Conservation (phyloP, 2,888 invertebrate species). For the Odontocolon sp. region DNA sequence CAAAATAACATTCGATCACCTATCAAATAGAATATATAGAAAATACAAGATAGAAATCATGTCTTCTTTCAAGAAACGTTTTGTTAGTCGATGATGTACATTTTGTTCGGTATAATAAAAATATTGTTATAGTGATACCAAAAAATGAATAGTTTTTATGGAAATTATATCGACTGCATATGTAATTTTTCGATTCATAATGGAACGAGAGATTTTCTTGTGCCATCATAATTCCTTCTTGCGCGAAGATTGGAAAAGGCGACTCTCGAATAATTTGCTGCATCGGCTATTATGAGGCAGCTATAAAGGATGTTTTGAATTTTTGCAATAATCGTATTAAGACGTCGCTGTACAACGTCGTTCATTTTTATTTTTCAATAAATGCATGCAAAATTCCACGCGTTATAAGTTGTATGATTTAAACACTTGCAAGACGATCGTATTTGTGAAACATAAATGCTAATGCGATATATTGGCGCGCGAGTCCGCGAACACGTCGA, state of each 20-base stretch:
- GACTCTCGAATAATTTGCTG: too few relatives aligned
- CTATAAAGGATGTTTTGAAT: not conserved
- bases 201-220: too few relatives aligned
- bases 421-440: constrained; percentile 62
- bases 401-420: constrained; percentile 59
- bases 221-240: too few relatives aligned
- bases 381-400: constrained; percentile 34
- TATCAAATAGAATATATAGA: not conserved
- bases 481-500: constrained; percentile 34
- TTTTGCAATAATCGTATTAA: constrained; percentile 3
- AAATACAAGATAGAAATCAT: not conserved
- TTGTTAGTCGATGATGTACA: too few relatives aligned
- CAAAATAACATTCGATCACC: not conserved
- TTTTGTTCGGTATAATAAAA: too few relatives aligned
- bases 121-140: too few relatives aligned
- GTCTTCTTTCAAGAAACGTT: not conserved
- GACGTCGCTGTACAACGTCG: not conserved
- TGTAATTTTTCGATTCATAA: too few relatives aligned
- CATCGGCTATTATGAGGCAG: too few relatives aligned
- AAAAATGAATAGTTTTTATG: too few relatives aligned
- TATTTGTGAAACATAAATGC: constrained; percentile 69
- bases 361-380: constrained; percentile 21
- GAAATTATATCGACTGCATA: too few relatives aligned
- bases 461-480: constrained; percentile 63
- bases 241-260: too few relatives aligned